These are phyloP conservation scores for Apteryx mantelli DNA, from an alignment of 2,113 vertebrate species.

Conservation along the genomic window DNA sequence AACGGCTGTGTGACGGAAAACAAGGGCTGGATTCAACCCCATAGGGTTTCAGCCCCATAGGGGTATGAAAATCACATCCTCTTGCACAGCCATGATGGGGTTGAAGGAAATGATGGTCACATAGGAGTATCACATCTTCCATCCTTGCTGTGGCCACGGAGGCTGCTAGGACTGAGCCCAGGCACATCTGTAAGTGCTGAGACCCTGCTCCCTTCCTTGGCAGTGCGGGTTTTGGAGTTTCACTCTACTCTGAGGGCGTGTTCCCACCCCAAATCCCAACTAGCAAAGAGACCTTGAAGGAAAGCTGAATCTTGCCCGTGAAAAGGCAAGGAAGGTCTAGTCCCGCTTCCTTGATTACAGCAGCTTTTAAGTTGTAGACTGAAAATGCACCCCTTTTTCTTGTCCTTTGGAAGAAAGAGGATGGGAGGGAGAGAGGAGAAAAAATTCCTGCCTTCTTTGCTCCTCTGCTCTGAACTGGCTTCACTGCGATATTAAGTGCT, in stretches of 20 bases:
- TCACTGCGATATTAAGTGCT: background rate
- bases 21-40: background rate
- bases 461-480: background rate
- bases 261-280: background rate
- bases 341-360: fast-evolving
- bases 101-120: background rate
- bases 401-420: background rate
- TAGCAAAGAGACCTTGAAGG: background rate
- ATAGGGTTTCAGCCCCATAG: background rate
- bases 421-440: background rate
- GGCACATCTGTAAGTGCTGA: background rate
- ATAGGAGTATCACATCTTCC: background rate
- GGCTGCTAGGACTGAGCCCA: background rate
- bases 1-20: background rate
- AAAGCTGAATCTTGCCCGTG: background rate
- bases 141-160: background rate
- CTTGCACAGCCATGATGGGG: background rate
- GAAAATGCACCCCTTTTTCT: background rate
- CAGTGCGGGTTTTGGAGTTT: background rate
- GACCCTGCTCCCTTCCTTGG: background rate
- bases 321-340: background rate
- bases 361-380: background rate
- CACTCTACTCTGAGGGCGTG: background rate
- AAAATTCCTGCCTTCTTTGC: background rate
- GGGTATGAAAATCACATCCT: background rate